phyloP scores from a whole-genome alignment of 2,888 invertebrate genomes.

The Drosophila setosimentum region DNA sequence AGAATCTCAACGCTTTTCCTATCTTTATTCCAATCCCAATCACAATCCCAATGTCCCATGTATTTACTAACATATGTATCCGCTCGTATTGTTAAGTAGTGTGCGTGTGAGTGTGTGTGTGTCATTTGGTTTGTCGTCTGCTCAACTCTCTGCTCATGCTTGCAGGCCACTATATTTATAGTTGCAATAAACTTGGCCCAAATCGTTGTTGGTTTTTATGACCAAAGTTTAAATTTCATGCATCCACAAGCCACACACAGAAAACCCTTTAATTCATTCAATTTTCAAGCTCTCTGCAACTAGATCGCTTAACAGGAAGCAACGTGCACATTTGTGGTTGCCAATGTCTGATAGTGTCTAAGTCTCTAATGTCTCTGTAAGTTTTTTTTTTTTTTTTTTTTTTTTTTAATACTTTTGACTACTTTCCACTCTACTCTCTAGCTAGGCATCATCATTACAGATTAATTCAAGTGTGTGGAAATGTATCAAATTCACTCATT shows the following conservation, averaged over 20 bases:
- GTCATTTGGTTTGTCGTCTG: constrained; percentile 30
- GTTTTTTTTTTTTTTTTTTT: too few species aligned
- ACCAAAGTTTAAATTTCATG: constrained; percentile 32
- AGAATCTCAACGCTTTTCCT: constrained; percentile 41
- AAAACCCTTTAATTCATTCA: constrained; percentile 24
- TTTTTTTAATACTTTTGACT: too few species aligned
- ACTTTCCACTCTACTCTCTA: neutral
- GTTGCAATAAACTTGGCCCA: constrained; percentile 59
- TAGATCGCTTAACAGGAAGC: neutral
- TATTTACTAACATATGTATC: constrained; percentile 53
- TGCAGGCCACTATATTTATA: constrained; percentile 41
- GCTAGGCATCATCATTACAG: neutral
- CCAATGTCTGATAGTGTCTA: neutral
- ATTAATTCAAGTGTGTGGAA: neutral
- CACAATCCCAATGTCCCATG: constrained; percentile 29
- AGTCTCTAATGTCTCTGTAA: neutral
- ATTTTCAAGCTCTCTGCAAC: constrained; percentile 8
- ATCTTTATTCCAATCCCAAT: constrained; percentile 36
- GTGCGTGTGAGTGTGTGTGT: neutral
- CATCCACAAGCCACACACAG: constrained; percentile 13
- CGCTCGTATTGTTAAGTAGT: constrained; percentile 30
- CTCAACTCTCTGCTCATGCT: constrained; percentile 20
- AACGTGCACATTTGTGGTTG: neutral
- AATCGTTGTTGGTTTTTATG: constrained; percentile 46
- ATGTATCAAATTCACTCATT: neutral